Percentiles rank a stretch among this genome's conserved stretches.
These are phyloP conservation scores for Oopsacas minuta DNA, from an alignment of 37 sponge, comb jelly and placozoan species.

Conservation along the genomic window DNA sequence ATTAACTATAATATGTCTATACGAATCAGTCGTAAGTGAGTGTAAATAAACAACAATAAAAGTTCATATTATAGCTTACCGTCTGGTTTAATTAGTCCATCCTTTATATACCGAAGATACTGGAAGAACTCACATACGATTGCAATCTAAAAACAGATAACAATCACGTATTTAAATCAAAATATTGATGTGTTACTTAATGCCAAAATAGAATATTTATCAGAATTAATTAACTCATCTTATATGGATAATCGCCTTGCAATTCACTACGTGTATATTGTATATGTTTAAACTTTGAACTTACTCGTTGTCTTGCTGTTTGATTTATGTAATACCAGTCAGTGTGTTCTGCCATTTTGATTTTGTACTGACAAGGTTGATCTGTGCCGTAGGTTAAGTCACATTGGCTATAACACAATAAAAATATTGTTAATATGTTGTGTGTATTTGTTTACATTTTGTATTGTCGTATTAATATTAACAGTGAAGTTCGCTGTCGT, in stretches of 20 bases:
- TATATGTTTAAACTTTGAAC: background rate
- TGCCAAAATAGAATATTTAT: background rate
- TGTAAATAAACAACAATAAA: too few relatives aligned
- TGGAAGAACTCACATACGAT: constrained; percentile 8
- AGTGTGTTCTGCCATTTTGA: background rate
- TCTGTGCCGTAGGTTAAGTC: background rate
- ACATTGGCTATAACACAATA: background rate
- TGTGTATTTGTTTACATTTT: too few relatives aligned
- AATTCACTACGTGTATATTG: background rate
- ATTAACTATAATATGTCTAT: too few relatives aligned
- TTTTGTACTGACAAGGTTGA: constrained; percentile 18
- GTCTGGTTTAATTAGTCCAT: constrained; percentile 1
- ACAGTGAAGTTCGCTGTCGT: too few relatives aligned
- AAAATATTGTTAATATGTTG: background rate
- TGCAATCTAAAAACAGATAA: constrained; percentile 11
- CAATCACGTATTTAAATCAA: too few relatives aligned
- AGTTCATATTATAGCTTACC: background rate
- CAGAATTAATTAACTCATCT: background rate
- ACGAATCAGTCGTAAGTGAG: too few relatives aligned
- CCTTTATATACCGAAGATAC: background rate
- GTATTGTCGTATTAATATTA: too few relatives aligned
- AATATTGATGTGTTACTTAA: too few relatives aligned
- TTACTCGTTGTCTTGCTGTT: background rate
- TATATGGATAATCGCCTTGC: background rate
- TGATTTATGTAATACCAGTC: background rate